A percentile compares a stretch with the other conserved stretches of the same genome.
phyloP scores from a whole-genome alignment of 2,888 invertebrate genomes.

The Lamproptera curius region DNA sequence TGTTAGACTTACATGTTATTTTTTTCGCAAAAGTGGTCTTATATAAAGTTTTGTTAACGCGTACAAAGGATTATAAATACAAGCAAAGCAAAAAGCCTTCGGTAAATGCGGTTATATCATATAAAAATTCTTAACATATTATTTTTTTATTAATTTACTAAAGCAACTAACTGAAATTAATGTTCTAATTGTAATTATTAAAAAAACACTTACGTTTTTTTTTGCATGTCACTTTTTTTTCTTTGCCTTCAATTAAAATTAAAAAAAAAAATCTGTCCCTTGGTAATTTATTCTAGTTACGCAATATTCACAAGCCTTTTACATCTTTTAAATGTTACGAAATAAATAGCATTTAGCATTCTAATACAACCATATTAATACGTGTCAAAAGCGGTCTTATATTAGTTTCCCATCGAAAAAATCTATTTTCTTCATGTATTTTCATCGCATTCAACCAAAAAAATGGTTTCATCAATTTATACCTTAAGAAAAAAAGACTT shows the following conservation, averaged over 20 bases:
- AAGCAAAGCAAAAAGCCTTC: slow-evolving; percentile 27
- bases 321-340: slow-evolving; percentile 27
- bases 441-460: no score
- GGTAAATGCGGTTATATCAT: background rate
- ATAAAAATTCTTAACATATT: slow-evolving; percentile 3
- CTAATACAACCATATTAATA: slow-evolving; percentile 21
- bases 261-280: no score
- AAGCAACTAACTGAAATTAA: slow-evolving; percentile 1
- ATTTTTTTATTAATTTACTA: background rate
- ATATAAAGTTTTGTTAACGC: slow-evolving; percentile 7
- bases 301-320: slow-evolving; percentile 65
- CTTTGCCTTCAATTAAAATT: no score
- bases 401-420: background rate
- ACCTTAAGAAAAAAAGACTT: no score
- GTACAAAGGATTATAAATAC: slow-evolving; percentile 22
- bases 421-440: no score
- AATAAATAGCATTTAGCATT: slow-evolving; percentile 22
- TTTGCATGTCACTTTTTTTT: no score
- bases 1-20: slow-evolving; percentile 10
- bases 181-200: no score
- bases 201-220: no score
- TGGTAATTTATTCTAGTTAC: slow-evolving; percentile 35
- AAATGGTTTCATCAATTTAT: no score
- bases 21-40: slow-evolving; percentile 21
- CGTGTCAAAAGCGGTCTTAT: slow-evolving; percentile 1